Conservation (phyloP, 2,797 vertebrate species). For the Neoniphon sammara region DNA sequence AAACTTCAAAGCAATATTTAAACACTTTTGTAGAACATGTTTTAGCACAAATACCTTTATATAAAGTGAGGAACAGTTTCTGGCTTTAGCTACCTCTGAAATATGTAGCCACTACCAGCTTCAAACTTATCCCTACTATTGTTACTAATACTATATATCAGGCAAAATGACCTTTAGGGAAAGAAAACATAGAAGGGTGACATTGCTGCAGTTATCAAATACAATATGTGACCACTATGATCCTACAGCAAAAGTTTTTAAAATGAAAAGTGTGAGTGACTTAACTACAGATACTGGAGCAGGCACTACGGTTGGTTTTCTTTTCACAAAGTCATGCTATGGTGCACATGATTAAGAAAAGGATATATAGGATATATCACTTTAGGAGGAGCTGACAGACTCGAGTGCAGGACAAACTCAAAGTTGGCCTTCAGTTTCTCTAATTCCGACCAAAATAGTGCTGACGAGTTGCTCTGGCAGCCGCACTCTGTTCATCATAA, state of each 20-base stretch:
- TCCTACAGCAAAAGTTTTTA: background rate
- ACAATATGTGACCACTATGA: background rate
- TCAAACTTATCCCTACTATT: slow-evolving; percentile 5
- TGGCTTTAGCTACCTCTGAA: slow-evolving; percentile 18
- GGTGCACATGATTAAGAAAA: background rate
- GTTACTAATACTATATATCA: slow-evolving; percentile 20
- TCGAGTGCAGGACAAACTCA: background rate
- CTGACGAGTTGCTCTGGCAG: slow-evolving; percentile 45
- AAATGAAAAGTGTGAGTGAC: slow-evolving; percentile 12
- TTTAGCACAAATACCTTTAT: slow-evolving; percentile 8
- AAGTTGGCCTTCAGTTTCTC: slow-evolving; percentile 42
- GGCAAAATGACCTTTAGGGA: slow-evolving; percentile 23
- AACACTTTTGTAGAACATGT: slow-evolving; percentile 4
- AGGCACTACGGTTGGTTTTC: background rate
- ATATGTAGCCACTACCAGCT: slow-evolving; percentile 20
- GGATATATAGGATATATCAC: slow-evolving; percentile 24
- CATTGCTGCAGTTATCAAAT: slow-evolving; percentile 22
- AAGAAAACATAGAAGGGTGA: slow-evolving; percentile 26
- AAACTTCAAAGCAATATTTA: slow-evolving; percentile 7
- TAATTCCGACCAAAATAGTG: slow-evolving; percentile 53
- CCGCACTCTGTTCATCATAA: slow-evolving; percentile 47
- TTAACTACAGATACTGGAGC: background rate
- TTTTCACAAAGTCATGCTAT: slow-evolving; percentile 24
- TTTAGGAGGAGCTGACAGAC: slow-evolving; percentile 34
- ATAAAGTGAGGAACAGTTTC: slow-evolving; percentile 3